Evolutionary conservation across 2,797 vertebrate genomes (phyloP).

Genomic region (Myotis findleyi): DNA sequence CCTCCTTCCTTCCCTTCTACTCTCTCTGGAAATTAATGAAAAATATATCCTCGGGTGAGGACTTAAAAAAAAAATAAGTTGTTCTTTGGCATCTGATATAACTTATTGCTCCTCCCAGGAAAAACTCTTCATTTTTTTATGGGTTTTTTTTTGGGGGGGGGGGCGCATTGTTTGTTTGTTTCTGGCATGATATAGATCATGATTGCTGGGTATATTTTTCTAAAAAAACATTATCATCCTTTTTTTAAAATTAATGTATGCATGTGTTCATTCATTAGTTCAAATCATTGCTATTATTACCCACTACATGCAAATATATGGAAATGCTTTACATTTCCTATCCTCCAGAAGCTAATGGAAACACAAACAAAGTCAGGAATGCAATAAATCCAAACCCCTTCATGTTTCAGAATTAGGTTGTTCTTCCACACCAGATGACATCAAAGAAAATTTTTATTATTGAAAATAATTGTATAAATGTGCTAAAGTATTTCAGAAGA

Average conservation of each 20-base stretch:
- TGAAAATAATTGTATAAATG: background rate
- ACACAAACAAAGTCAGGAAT: background rate
- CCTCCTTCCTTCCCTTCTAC: too few species aligned
- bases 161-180: too few species aligned
- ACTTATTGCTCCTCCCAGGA: background rate
- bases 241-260: background rate
- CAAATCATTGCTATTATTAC: background rate
- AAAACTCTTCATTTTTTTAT: background rate
- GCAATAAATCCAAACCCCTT: background rate
- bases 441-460: background rate
- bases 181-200: background rate
- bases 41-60: too few species aligned
- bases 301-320: background rate
- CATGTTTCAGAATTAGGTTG: background rate
- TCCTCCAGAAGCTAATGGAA: background rate
- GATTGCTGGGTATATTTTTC: background rate
- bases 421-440: background rate
- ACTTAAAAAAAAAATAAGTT: too few species aligned
- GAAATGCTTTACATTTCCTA: background rate
- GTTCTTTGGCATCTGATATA: background rate
- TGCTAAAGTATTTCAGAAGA: background rate
- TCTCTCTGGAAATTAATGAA: too few species aligned
- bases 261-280: background rate
- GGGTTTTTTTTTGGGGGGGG: too few species aligned
- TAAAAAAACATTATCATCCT: background rate